phyloP scores from a whole-genome alignment of 2,888 invertebrate species.

The Oxystoma pomonae region DNA sequence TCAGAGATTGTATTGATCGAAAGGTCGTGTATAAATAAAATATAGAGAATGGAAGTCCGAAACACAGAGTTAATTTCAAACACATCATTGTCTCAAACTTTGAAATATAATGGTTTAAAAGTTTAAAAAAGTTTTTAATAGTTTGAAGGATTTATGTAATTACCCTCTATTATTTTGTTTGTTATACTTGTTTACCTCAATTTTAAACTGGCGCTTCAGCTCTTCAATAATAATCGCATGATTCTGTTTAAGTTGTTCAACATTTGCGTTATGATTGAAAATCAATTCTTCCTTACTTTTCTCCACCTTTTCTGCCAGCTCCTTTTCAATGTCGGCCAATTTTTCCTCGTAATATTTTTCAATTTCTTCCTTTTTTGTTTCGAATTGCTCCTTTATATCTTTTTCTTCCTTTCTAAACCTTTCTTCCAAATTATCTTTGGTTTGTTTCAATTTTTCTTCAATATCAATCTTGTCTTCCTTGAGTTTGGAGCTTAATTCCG shows the following conservation, averaged over 20 bases:
- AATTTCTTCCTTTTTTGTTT: constrained; percentile 44
- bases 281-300: constrained; percentile 50
- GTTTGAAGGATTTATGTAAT: too few species aligned
- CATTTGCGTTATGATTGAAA: constrained; percentile 53
- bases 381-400: constrained; percentile 37
- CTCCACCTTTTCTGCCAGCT: constrained; percentile 48
- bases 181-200: too few species aligned
- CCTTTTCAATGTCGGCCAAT: constrained; percentile 52
- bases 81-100: too few species aligned
- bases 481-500: constrained; percentile 51
- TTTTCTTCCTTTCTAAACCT: constrained; percentile 41
- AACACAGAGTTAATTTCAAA: too few species aligned
- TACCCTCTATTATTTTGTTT: too few species aligned
- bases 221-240: constrained; percentile 58
- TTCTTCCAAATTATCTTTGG: constrained; percentile 44
- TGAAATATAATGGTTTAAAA: too few species aligned
- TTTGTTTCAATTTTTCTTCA: constrained; percentile 49
- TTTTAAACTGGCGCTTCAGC: constrained; percentile 59
- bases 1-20: too few species aligned
- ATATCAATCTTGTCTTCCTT: constrained; percentile 42
- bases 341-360: constrained; percentile 51
- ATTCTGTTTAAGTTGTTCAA: constrained; percentile 55
- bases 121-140: too few species aligned
- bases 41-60: too few species aligned
- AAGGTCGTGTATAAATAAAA: too few species aligned